Evolutionary conservation across 2,113 vertebrate species (phyloP), one percentile per base, ranked within the genome.

Genomic region (Reinhardtius hippoglossoides): DNA sequence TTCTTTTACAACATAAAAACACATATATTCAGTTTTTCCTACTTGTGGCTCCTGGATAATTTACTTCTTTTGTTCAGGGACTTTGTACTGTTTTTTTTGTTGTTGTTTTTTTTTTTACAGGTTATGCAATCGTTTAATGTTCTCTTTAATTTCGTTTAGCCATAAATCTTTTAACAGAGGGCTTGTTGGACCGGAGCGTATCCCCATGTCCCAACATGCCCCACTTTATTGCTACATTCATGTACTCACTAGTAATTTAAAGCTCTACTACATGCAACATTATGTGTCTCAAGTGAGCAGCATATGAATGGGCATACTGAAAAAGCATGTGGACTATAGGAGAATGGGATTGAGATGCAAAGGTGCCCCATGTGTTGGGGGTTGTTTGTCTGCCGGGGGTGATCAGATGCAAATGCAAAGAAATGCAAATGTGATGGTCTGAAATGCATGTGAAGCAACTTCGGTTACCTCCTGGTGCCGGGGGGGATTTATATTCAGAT

Each of bases 131-230:
- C 9, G 12, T 35, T 66, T 18, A 54, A 23, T 44, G 9, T 73
- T 68, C 44, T 62, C 9, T 27, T 24, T 61, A n/a, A 18, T 23
- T 57, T 26, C 5, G 16, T 57, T 3, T 15, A 9, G 1, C 23
- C 64, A 7, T 78, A 82, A 84, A 78, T 37, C 67, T 64, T 74
- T 78, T 84, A 63, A 12, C 15, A 62, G 57, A 73, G 15, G 67
- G 24, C 3, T 67, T 48, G 21, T 27, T 67, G 27, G 31, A 54
- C 16, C 6, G 23, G 5, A 42, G 31, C 21, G n/a, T 54, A 6
- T 65, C 42, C 67, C 27, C 68, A 76, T 70, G 88, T 27, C 61
- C 14, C 8, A 77, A 78, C 85, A 69, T 87, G 85, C 27, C 70
- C 65, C 42, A 27, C 12, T 23, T 67, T n/a, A n/a, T n/a, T n/a